These are phyloP conservation scores for Leptinotarsa juncta DNA, from an alignment of 2,888 invertebrate genomes.

Conservation along the genomic window DNA sequence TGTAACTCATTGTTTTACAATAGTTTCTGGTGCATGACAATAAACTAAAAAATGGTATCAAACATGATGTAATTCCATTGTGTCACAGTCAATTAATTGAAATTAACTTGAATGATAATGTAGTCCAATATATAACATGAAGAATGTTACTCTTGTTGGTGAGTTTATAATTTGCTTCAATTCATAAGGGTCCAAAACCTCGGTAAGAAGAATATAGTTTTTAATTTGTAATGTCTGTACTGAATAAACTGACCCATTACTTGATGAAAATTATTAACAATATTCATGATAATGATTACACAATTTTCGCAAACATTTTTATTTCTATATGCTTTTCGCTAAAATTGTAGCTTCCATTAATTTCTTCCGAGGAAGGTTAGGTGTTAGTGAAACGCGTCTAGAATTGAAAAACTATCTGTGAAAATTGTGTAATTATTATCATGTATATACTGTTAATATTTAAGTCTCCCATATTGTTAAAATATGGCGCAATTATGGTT, in stretches of 20 bases:
- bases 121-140: not conserved
- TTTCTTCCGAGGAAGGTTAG: no score
- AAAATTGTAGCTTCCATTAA: no score
- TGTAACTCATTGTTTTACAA: not conserved
- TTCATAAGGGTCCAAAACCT: not conserved
- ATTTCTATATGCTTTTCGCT: no score
- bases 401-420: no score
- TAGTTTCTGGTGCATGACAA: not conserved
- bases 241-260: not conserved
- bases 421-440: no score
- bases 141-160: not conserved
- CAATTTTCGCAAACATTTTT: no score
- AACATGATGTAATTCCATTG: not conserved
- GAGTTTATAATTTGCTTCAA: not conserved
- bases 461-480: no score
- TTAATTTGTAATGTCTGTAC: not conserved
- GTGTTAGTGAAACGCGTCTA: no score
- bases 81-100: not conserved
- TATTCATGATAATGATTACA: no score
- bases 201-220: not conserved
- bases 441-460: no score
- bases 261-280: no score
- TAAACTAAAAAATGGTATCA: not conserved
- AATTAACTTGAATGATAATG: not conserved
- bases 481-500: no score